phyloP scores from a whole-genome alignment of 2,113 vertebrate species.

The Hystrix brachyura region DNA sequence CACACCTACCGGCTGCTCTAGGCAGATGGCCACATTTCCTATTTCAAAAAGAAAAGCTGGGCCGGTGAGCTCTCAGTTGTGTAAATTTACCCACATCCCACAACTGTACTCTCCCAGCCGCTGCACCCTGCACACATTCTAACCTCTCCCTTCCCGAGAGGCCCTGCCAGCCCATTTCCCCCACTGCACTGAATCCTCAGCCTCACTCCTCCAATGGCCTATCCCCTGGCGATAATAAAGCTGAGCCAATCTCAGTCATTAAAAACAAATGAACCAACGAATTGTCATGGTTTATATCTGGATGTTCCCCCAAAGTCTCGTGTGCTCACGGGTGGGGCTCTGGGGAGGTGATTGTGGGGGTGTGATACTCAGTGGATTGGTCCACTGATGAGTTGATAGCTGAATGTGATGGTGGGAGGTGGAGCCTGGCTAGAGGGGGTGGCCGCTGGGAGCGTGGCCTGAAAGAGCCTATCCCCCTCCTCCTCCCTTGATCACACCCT shows the following conservation, averaged over 20 bases:
- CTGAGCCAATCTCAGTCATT: not conserved
- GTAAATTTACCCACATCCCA: not conserved
- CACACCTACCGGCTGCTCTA: not conserved
- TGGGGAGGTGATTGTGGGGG: not conserved
- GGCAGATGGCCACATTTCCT: not conserved
- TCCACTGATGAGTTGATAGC: not conserved
- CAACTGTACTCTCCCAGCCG: not conserved
- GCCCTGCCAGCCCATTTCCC: not conserved
- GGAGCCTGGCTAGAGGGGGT: not conserved
- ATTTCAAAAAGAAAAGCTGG: not conserved
- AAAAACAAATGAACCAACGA: not conserved
- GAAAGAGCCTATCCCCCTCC: not conserved
- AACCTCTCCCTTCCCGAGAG: not conserved
- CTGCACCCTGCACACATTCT: not conserved
- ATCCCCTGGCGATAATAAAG: not conserved
- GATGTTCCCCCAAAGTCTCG: not conserved
- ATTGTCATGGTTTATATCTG: not conserved
- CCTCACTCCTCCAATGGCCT: not conserved
- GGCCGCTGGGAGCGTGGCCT: not conserved
- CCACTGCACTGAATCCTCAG: not conserved
- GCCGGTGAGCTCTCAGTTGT: not conserved
- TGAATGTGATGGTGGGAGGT: not conserved
- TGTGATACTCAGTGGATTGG: not conserved
- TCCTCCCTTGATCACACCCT: not conserved
- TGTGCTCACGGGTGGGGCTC: not conserved